Percentiles rank a stretch among this genome's conserved stretches.
phyloP scores from a whole-genome alignment of 2,797 vertebrate genomes.

The Crocidura indochinensis region DNA sequence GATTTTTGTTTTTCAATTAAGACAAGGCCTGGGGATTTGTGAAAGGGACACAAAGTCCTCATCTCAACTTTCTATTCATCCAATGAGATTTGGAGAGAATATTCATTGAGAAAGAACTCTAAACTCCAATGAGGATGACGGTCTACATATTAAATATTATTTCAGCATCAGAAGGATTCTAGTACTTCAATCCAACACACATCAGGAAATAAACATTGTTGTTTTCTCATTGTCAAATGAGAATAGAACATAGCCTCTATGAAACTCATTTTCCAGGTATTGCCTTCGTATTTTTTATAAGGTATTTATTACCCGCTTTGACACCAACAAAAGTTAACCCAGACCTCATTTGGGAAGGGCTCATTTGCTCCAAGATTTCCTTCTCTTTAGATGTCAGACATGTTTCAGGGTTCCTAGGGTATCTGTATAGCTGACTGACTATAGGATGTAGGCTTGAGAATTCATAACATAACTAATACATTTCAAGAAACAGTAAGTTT shows the following conservation, averaged over 20 bases:
- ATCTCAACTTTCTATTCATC: conserved; percentile 47
- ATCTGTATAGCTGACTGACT: not conserved
- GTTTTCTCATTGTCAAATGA: no score
- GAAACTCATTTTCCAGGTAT: not conserved
- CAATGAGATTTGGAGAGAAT: not conserved
- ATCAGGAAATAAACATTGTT: no score
- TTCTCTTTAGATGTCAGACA: not conserved
- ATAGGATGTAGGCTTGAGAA: not conserved
- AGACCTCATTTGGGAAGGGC: not conserved
- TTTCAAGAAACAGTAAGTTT: not conserved
- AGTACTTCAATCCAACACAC: not conserved
- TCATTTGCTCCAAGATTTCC: not conserved
- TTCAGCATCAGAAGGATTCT: not conserved
- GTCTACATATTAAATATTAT: conserved; percentile 26
- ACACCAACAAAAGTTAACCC: not conserved
- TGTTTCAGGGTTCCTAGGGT: not conserved
- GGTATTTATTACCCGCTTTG: not conserved
- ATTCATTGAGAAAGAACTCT: conserved; percentile 4
- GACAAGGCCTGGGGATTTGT: not conserved
- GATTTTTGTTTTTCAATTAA: not conserved
- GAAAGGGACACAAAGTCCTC: not conserved
- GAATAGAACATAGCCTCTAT: not conserved
- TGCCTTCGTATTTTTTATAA: not conserved
- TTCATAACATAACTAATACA: conserved; percentile 26
- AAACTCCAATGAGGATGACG: not conserved